These are phyloP conservation scores for Acanthosoma haemorrhoidale DNA, from an alignment of 2,888 invertebrate genomes.

Conservation along the genomic window DNA sequence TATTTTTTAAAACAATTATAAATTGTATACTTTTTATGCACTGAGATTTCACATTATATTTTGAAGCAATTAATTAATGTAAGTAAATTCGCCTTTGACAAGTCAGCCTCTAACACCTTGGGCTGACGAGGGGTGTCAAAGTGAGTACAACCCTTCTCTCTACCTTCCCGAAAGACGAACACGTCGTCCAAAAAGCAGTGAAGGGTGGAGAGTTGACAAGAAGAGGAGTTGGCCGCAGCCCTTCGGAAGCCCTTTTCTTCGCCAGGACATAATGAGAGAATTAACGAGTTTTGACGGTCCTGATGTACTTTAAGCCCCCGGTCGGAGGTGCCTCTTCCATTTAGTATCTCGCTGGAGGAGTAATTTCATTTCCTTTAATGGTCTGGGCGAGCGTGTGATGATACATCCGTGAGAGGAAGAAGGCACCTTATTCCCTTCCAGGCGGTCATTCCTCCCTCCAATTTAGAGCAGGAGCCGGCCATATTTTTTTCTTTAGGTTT, in stretches of 20 bases:
- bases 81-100: too few species aligned
- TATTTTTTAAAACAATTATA: too few species aligned
- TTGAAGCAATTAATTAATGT: too few species aligned
- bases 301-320: conserved; percentile 15
- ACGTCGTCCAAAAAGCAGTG: too few species aligned
- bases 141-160: too few species aligned
- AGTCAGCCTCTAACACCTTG: too few species aligned
- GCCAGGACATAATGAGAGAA: conserved; percentile 9
- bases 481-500: too few species aligned
- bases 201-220: conserved; percentile 1
- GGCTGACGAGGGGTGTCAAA: too few species aligned
- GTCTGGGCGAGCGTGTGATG: conserved; percentile 13
- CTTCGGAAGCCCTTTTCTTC: conserved; percentile 10
- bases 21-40: too few species aligned
- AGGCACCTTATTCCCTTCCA: background rate
- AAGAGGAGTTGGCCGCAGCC: background rate
- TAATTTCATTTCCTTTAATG: conserved; percentile 21
- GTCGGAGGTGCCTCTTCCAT: conserved; percentile 14
- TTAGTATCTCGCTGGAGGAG: background rate
- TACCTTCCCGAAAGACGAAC: too few species aligned
- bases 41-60: too few species aligned
- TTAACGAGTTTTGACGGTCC: conserved; percentile 24
- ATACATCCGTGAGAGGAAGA: background rate
- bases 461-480: too few species aligned
- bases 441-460: background rate